Evolutionary conservation across 1,140 invertebrate species (phyloP).

Genomic region (Megalonaias nervosa): DNA sequence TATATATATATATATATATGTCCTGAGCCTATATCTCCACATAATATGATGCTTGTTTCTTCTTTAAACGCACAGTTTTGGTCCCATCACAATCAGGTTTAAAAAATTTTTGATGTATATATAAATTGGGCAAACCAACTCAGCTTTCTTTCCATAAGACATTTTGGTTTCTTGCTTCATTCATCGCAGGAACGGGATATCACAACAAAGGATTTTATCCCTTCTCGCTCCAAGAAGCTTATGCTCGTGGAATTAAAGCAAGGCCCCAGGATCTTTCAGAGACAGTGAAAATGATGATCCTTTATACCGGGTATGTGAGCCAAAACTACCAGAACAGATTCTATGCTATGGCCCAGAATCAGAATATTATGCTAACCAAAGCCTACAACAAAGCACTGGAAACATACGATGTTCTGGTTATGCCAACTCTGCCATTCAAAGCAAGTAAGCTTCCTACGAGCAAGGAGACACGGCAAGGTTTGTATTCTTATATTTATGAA

Average conservation of each 20-base stretch:
- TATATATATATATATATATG: too few relatives aligned
- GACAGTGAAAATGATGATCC: constrained; percentile 18
- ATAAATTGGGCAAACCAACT: too few relatives aligned
- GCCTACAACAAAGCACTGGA: constrained; percentile 48
- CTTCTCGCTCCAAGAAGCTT: constrained; percentile 32
- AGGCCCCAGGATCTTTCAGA: constrained; percentile 23
- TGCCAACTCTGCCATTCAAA: constrained; percentile 55
- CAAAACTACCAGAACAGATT: constrained; percentile 46
- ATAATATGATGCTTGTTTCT: too few relatives aligned
- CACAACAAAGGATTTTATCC: constrained; percentile 22
- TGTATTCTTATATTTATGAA: too few relatives aligned
- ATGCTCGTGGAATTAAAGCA: constrained; percentile 9
- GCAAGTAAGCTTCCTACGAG: constrained; percentile 37
- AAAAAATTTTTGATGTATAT: too few relatives aligned
- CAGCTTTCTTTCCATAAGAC: too few relatives aligned
- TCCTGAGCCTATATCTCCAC: too few relatives aligned
- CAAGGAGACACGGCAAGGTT: too few relatives aligned
- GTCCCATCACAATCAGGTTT: too few relatives aligned
- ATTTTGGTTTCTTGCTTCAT: too few relatives aligned
- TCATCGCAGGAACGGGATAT: constrained; percentile 7
- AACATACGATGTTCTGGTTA: constrained; percentile 53
- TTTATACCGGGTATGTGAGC: not conserved
- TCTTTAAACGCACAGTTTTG: too few relatives aligned
- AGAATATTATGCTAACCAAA: constrained; percentile 32
- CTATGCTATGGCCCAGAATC: constrained; percentile 47